Conservation (phyloP, 1,140 invertebrate species). For the Hyles vespertilio region DNA sequence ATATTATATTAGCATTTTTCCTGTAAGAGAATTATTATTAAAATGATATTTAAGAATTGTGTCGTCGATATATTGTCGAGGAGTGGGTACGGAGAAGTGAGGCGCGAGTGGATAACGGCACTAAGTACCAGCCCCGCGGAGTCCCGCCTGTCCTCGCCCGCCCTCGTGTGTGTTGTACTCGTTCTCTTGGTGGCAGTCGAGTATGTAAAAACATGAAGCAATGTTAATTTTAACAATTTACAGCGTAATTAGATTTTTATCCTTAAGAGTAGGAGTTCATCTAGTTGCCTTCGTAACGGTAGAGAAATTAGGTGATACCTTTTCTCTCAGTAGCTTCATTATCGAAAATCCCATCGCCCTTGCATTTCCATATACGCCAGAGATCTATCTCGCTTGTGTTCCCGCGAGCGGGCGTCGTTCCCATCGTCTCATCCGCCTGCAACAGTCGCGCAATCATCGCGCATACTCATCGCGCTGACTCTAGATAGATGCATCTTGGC, state of each 20-base stretch:
- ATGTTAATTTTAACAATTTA: constrained; percentile 74
- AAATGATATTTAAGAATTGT: constrained; percentile 29
- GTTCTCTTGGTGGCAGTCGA: constrained; percentile 33
- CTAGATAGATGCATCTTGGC: constrained; percentile 56
- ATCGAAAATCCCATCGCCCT: constrained; percentile 26
- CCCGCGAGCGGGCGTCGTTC: constrained; percentile 8
- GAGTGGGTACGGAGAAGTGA: neutral
- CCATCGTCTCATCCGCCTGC: neutral
- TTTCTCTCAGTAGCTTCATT: constrained; percentile 71
- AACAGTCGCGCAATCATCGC: constrained; percentile 7
- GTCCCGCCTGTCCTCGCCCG: neutral
- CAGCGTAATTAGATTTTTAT: constrained; percentile 73
- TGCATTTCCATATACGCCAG: constrained; percentile 51
- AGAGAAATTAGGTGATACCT: constrained; percentile 71
- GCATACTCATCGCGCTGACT: constrained; percentile 35
- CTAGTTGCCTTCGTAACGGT: constrained; percentile 73
- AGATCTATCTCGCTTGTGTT: constrained; percentile 48
- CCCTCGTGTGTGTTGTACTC: constrained; percentile 1
- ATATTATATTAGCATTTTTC: constrained; percentile 43
- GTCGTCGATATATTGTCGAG: constrained; percentile 29
- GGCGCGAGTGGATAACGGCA: constrained; percentile 45
- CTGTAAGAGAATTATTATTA: constrained; percentile 44
- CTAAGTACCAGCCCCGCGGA: constrained; percentile 35
- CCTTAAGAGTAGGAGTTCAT: constrained; percentile 74
- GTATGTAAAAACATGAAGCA: constrained; percentile 64